Conservation (phyloP, 2,113 vertebrate genomes). For the Mohoua ochrocephala region DNA sequence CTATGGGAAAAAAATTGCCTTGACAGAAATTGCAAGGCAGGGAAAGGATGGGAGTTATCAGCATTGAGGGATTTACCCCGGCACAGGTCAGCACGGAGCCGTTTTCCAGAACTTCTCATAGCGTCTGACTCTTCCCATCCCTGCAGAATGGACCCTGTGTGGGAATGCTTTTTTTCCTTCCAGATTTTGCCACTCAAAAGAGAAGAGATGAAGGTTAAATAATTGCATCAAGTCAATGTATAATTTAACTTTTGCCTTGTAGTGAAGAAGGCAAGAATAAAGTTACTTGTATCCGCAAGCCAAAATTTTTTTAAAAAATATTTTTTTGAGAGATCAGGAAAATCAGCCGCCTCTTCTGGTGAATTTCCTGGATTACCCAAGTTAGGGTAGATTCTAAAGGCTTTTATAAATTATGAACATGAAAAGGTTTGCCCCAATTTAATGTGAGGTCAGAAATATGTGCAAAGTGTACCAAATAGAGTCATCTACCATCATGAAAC, state of each 20-base stretch:
- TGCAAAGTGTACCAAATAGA: neutral
- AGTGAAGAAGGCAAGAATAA: neutral
- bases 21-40: neutral
- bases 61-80: neutral
- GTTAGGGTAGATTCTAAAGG: neutral
- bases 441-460: neutral
- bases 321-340: neutral
- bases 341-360: neutral
- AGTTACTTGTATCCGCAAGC: too few species aligned
- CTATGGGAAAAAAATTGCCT: neutral
- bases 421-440: neutral
- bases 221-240: neutral
- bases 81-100: neutral
- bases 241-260: neutral
- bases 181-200: neutral
- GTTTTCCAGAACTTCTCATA: neutral
- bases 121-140: neutral
- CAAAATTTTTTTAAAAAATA: too few species aligned
- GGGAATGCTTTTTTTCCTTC: neutral
- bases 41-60: neutral
- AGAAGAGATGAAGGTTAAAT: neutral
- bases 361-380: neutral
- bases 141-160: neutral
- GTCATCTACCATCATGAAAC: neutral
- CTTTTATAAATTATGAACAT: neutral